phyloP scores from a whole-genome alignment of 2,888 invertebrate genomes.

The Tachina lurida region DNA sequence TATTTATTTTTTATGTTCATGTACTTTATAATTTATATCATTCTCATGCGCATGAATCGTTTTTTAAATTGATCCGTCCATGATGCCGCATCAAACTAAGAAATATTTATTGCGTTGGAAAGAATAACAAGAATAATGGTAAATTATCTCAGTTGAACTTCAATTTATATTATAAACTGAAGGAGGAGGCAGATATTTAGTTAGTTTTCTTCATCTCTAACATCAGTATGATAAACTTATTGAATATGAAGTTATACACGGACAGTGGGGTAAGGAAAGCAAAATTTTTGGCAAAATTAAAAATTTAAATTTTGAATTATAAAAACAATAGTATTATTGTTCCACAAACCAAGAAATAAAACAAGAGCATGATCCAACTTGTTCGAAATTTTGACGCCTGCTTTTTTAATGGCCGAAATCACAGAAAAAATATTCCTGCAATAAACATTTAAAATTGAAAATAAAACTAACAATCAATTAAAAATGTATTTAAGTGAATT shows the following conservation, averaged over 20 bases:
- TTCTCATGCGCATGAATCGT: conserved; percentile 69
- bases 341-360: too few relatives aligned
- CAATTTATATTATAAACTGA: conserved; percentile 46
- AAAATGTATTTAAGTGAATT: too few relatives aligned
- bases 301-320: too few relatives aligned
- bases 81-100: conserved; percentile 49
- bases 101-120: conserved; percentile 41
- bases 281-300: background rate
- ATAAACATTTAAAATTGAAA: too few relatives aligned
- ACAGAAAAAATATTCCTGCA: too few relatives aligned
- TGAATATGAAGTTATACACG: conserved; percentile 19
- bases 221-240: conserved; percentile 53
- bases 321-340: too few relatives aligned
- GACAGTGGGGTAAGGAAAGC: background rate
- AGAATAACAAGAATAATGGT: conserved; percentile 52
- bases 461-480: too few relatives aligned
- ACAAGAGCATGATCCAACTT: too few relatives aligned
- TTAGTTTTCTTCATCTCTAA: conserved; percentile 48
- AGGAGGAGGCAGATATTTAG: conserved; percentile 49
- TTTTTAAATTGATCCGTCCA: conserved; percentile 70
- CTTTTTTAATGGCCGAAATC: too few relatives aligned
- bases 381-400: too few relatives aligned
- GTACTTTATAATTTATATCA: conserved; percentile 69
- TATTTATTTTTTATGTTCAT: conserved; percentile 58
- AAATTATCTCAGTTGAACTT: conserved; percentile 63